These are phyloP conservation scores for Phaenicophaeus curvirostris DNA, from an alignment of 2,797 vertebrate species.

Conservation along the genomic window DNA sequence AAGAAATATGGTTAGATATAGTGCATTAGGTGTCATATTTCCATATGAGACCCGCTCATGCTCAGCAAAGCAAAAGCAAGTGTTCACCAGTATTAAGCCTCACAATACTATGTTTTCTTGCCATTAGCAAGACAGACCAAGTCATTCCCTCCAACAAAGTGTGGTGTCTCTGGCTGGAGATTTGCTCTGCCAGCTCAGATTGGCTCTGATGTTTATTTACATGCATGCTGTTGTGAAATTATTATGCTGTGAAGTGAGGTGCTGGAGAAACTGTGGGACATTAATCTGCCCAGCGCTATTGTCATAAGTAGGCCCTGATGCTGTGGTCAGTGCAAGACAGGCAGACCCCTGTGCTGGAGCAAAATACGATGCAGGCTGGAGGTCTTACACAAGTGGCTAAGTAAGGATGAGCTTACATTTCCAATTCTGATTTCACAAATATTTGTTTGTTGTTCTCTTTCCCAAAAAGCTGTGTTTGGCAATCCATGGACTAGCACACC, in stretches of 20 bases:
- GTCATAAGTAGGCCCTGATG: background rate
- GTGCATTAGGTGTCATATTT: background rate
- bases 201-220: constrained; percentile 32
- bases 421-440: constrained; percentile 4
- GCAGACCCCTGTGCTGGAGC: background rate
- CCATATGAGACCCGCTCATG: background rate
- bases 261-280: background rate
- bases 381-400: constrained; percentile 26
- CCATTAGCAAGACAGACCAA: background rate
- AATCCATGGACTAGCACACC: background rate
- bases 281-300: background rate
- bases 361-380: background rate
- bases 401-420: constrained; percentile 22
- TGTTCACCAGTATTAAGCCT: background rate
- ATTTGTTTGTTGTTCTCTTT: constrained; percentile 24
- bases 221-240: constrained; percentile 8
- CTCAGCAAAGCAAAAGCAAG: background rate
- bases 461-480: constrained; percentile 8
- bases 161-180: constrained; percentile 1
- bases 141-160: background rate
- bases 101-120: background rate
- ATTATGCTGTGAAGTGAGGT: background rate
- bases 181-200: background rate
- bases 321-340: background rate
- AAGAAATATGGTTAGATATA: background rate